phyloP scores from a whole-genome alignment of 2,113 vertebrate genomes.

The Catagonus wagneri region DNA sequence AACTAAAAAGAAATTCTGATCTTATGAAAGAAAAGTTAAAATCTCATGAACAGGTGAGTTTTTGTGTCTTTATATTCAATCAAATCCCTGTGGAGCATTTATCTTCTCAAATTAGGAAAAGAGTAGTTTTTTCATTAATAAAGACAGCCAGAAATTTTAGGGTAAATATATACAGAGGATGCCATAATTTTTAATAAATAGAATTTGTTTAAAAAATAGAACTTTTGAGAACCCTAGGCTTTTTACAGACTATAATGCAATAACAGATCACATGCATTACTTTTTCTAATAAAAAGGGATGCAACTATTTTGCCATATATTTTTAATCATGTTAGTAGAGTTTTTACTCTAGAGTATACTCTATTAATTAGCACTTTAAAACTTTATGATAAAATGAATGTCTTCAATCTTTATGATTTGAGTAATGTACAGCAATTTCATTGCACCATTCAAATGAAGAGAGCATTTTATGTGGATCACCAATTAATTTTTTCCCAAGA shows the following conservation, averaged over 20 bases:
- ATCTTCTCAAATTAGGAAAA: conserved; percentile 18
- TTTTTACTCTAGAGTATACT: background rate
- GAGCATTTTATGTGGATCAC: background rate
- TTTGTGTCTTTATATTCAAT: background rate
- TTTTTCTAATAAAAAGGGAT: conserved; percentile 24
- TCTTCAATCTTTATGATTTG: background rate
- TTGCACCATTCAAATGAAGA: background rate
- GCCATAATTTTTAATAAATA: conserved; percentile 32
- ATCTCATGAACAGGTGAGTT: conserved; percentile 84
- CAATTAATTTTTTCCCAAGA: conserved; percentile 19
- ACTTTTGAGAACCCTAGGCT: background rate
- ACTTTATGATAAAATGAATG: conserved; percentile 7
- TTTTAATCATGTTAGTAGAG: conserved; percentile 18
- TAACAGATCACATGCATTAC: background rate
- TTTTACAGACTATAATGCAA: background rate
- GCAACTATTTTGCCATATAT: background rate
- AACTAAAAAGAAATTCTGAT: conserved; percentile 83
- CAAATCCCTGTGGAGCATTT: conserved; percentile 39
- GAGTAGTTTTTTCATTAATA: conserved; percentile 26
- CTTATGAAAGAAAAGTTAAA: conserved; percentile 86
- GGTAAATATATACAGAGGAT: background rate
- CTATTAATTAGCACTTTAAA: conserved; percentile 1
- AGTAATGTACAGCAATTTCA: conserved; percentile 20
- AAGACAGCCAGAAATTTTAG: conserved; percentile 9
- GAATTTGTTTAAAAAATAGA: conserved; percentile 23